Evolutionary conservation across 2,113 vertebrate genomes (phyloP).

Genomic region (Antennarius striatus): DNA sequence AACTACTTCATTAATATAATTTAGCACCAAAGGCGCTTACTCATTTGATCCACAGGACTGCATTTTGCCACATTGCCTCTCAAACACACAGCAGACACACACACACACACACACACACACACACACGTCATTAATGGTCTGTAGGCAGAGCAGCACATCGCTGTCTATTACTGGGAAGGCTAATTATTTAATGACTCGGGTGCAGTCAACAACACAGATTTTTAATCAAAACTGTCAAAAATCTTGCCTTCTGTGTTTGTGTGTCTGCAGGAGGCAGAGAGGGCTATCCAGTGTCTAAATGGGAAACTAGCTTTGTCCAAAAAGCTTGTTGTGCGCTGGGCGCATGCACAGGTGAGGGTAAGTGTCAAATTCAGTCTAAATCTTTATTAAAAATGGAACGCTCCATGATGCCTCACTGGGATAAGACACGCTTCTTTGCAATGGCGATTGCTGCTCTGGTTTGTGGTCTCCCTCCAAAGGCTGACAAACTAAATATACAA

Average conservation of each 20-base stretch:
- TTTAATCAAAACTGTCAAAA: constrained; percentile 39
- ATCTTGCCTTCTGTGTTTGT: neutral
- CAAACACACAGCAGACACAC: constrained; percentile 6
- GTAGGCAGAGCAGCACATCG: too few species aligned
- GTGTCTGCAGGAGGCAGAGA: constrained; percentile 89
- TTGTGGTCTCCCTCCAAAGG: neutral
- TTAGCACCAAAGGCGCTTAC: constrained; percentile 45
- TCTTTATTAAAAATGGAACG: neutral
- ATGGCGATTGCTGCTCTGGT: too few species aligned
- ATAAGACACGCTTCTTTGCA: too few species aligned
- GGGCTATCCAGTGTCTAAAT: constrained; percentile 95
- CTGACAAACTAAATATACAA: neutral
- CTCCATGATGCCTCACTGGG: too few species aligned
- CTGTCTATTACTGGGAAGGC: constrained; percentile 2
- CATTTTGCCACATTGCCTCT: constrained; percentile 27
- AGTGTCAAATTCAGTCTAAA: constrained; percentile 44
- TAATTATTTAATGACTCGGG: constrained; percentile 63
- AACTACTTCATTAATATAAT: constrained; percentile 60
- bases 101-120: too few species aligned
- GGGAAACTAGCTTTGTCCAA: constrained; percentile 97
- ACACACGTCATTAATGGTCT: too few species aligned
- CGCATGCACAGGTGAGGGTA: constrained; percentile 97
- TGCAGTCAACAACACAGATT: constrained; percentile 52
- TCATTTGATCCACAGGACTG: constrained; percentile 38
- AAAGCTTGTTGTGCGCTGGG: constrained; percentile 96